Percentiles rank a stretch among this genome's conserved stretches.
phyloP scores from a whole-genome alignment of 2,113 vertebrate species.

The Manacus vitellinus region DNA sequence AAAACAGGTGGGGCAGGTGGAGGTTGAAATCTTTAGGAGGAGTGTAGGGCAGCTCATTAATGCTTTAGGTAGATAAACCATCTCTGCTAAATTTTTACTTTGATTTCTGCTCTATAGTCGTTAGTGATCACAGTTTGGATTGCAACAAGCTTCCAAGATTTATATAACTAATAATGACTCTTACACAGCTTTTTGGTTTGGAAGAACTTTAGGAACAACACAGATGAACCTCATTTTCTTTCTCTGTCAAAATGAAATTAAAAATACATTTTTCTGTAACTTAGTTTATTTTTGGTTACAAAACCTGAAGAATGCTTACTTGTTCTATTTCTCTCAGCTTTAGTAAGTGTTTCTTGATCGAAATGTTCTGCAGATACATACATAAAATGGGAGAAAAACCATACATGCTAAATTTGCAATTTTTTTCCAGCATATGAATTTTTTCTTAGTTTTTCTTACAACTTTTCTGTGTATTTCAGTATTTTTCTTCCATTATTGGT shows the following conservation, averaged over 20 bases:
- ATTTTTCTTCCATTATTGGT: neutral
- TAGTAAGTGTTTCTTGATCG: neutral
- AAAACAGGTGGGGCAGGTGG: neutral
- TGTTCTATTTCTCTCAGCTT: neutral
- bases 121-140: neutral
- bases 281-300: neutral
- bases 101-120: neutral
- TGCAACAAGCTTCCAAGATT: neutral
- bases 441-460: neutral
- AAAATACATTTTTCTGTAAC: neutral
- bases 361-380: neutral
- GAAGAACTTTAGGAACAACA: neutral
- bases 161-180: slow-evolving; percentile 12
- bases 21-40: neutral
- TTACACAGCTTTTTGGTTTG: neutral
- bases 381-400: neutral
- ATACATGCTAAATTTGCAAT: neutral
- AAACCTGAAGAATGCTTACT: neutral
- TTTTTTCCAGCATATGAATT: neutral
- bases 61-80: neutral
- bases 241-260: slow-evolving; percentile 2
- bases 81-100: neutral
- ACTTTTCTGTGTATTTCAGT: neutral
- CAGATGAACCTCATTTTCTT: slow-evolving; percentile 21
- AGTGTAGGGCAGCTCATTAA: neutral